A percentile compares a stretch with the other conserved stretches of the same genome.
Evolutionary conservation across 2,888 invertebrate genomes (phyloP).

Genomic region (Selenia dentaria): DNA sequence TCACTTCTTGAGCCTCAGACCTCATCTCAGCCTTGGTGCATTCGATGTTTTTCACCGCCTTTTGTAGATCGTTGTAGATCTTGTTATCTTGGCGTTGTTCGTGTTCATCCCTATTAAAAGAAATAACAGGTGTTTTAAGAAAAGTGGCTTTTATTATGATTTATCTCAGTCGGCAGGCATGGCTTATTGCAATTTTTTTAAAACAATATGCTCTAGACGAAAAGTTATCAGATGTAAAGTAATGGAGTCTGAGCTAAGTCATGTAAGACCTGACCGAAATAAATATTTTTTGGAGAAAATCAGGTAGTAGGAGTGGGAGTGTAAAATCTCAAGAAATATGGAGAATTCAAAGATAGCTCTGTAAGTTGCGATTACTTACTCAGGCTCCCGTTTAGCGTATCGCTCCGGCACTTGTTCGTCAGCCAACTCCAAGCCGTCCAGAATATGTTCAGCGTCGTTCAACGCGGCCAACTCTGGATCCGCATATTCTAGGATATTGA

Average conservation of each 20-base stretch:
- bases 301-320: too few species aligned
- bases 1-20: constrained; percentile 56
- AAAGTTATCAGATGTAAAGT: too few species aligned
- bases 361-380: constrained; percentile 57
- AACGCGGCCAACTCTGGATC: constrained; percentile 96
- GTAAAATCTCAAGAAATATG: too few species aligned
- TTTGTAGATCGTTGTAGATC: constrained; percentile 68
- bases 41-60: constrained; percentile 70
- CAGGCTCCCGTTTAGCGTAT: constrained; percentile 74
- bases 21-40: constrained; percentile 57
- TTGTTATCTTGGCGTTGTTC: constrained; percentile 64
- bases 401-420: constrained; percentile 90
- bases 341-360: too few species aligned
- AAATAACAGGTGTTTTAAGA: too few species aligned
- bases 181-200: too few species aligned
- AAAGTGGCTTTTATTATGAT: too few species aligned
- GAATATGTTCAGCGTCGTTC: constrained; percentile 92
- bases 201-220: too few species aligned
- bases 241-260: too few species aligned
- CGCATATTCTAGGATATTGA: constrained; percentile 97
- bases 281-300: too few species aligned
- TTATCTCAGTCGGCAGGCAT: too few species aligned
- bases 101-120: constrained; percentile 54
- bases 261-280: too few species aligned
- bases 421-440: constrained; percentile 93